These are phyloP conservation scores for Cervus canadensis DNA, from an alignment of 2,113 vertebrate genomes.

Conservation along the genomic window DNA sequence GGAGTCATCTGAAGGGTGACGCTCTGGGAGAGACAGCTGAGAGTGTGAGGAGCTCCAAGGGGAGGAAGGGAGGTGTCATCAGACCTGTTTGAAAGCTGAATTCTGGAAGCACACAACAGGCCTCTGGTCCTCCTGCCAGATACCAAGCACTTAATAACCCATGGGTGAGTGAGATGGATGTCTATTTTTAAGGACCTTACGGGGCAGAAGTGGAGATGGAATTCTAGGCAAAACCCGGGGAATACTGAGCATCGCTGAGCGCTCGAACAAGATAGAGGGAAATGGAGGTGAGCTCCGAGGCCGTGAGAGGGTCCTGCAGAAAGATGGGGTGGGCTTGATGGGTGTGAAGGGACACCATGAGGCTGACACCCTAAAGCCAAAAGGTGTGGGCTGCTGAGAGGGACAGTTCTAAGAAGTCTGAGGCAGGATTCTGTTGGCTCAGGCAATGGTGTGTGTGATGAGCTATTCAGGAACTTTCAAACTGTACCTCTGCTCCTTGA, in stretches of 20 bases:
- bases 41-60: not conserved
- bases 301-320: too few relatives aligned
- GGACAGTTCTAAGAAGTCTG: not conserved
- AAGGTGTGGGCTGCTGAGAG: not conserved
- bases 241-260: too few relatives aligned
- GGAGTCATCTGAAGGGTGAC: not conserved
- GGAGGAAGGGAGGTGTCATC: not conserved
- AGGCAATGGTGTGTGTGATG: not conserved
- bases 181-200: not conserved
- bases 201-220: not conserved
- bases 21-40: not conserved
- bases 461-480: not conserved
- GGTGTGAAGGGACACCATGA: not conserved
- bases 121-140: not conserved
- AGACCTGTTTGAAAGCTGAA: not conserved
- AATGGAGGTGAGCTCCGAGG: not conserved
- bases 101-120: not conserved
- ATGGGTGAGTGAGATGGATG: fast-evolving
- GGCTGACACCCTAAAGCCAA: not conserved
- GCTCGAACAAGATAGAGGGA: fast-evolving
- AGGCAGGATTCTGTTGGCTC: not conserved
- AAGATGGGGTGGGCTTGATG: not conserved
- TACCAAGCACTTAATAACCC: not conserved
- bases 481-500: not conserved
- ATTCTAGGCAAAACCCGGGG: not conserved